These are phyloP conservation scores for Scomberomorus guttatus DNA, from an alignment of 2,797 vertebrate genomes.

Conservation along the genomic window DNA sequence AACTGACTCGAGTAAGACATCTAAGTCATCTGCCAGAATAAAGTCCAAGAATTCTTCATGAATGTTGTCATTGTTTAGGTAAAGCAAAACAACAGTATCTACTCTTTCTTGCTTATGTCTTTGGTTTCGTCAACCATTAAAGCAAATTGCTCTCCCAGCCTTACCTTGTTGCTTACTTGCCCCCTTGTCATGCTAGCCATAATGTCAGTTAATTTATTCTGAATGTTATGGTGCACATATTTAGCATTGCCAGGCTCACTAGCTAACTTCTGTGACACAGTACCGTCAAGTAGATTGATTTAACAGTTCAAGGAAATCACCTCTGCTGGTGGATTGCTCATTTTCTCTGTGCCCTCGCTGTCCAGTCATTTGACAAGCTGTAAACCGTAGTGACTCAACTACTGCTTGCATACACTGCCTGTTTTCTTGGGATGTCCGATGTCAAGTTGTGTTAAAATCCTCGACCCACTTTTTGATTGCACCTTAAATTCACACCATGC, in stretches of 20 bases:
- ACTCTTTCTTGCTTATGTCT: conserved; percentile 27
- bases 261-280: not conserved
- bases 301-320: conserved; percentile 8
- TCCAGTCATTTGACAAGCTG: not conserved
- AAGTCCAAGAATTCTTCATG: conserved; percentile 33
- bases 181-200: conserved; percentile 17
- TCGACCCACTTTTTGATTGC: not conserved
- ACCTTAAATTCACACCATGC: not conserved
- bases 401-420: not conserved
- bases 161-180: conserved; percentile 5
- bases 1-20: conserved; percentile 10
- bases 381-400: not conserved
- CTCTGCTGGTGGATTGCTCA: not conserved
- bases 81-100: conserved; percentile 14
- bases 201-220: conserved; percentile 21
- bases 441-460: not conserved
- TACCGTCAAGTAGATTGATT: not conserved
- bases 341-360: not conserved
- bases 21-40: conserved; percentile 19
- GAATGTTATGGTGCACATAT: conserved; percentile 22
- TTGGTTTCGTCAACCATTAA: conserved; percentile 31
- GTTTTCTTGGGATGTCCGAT: not conserved
- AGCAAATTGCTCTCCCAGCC: conserved; percentile 1
- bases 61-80: not conserved
- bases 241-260: conserved; percentile 18